Evolutionary conservation across 2,888 invertebrate genomes (phyloP), one percentile per base, ranked within the genome.

Genomic region (Amiota communis): DNA sequence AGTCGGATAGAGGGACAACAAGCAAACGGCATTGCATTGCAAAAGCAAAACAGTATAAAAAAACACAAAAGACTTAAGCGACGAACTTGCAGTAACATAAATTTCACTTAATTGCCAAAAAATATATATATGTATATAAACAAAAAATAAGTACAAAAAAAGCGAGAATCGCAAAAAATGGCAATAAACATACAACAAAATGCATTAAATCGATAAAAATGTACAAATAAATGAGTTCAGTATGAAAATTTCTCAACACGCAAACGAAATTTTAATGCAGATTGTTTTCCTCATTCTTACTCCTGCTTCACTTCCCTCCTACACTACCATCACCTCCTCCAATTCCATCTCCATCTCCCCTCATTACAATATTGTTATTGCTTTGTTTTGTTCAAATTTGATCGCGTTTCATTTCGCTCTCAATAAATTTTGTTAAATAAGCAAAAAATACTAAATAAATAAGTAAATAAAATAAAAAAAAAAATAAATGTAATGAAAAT

Each of bases 31-130:
- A 36, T 36, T 36, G 36, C 36, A 51, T n/a, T n/a, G 11, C 59
- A 59, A 59, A 59, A 20, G n/a, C 0, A 15, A n/a, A 59, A 20
- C 20, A 59, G 13, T 15, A 49, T 47, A 51, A 51, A 65, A 15
- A 49, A 49, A 81, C 80, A 81, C 83, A 84, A 83, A 83, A 83
- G 81, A 84, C 79, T 83, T 80, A 84, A 83, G 83, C 83, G 83
- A 80, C 84, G 73, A 83, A 84, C 81, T 78, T 78, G 83, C 84
- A 76, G 79, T 84, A 81, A 83, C 81, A 83, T 83, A 83, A 84
- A 83, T 83, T 83, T 83, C 83, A 81, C 83, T 83, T 83, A 83
- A 83, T 81, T 84, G 83, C 84, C 77, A 75, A 79, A 49, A 77
- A 78, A 78, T 23, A 23, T 23, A 23, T 23, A 3, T 23, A 23